Conservation (phyloP, 2,113 vertebrate species). For the Corythornis vintsioides region DNA sequence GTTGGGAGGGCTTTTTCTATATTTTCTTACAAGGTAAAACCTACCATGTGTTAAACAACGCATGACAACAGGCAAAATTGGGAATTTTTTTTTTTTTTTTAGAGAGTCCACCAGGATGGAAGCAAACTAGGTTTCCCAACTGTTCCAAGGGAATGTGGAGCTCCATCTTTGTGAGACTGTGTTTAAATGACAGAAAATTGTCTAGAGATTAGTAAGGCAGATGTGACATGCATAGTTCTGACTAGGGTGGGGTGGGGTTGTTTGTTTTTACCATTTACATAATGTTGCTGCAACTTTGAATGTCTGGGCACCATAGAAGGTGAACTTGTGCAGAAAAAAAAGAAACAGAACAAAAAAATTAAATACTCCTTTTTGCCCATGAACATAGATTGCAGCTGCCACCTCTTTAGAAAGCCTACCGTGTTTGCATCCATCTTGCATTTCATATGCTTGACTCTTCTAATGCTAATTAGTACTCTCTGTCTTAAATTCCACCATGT, state of each 20-base stretch:
- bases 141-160: neutral
- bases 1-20: neutral
- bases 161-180: neutral
- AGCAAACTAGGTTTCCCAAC: neutral
- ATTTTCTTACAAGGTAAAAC: neutral
- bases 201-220: neutral
- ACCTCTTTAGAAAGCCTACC: neutral
- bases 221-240: neutral
- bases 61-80: neutral
- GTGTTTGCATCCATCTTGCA: neutral
- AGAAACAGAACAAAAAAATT: neutral
- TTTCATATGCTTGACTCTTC: neutral
- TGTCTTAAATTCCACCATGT: neutral
- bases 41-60: neutral
- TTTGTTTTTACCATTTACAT: neutral
- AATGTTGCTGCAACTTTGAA: neutral
- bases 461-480: neutral
- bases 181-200: neutral
- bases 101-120: neutral
- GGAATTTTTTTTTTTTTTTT: neutral
- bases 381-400: neutral
- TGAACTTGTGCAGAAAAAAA: neutral
- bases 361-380: neutral
- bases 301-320: neutral
- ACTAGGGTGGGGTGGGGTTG: fast-evolving